Evolutionary conservation across 2,888 invertebrate genomes (phyloP), one percentile per base, ranked within the genome.

Genomic region (Ectemnius cavifrons): DNA sequence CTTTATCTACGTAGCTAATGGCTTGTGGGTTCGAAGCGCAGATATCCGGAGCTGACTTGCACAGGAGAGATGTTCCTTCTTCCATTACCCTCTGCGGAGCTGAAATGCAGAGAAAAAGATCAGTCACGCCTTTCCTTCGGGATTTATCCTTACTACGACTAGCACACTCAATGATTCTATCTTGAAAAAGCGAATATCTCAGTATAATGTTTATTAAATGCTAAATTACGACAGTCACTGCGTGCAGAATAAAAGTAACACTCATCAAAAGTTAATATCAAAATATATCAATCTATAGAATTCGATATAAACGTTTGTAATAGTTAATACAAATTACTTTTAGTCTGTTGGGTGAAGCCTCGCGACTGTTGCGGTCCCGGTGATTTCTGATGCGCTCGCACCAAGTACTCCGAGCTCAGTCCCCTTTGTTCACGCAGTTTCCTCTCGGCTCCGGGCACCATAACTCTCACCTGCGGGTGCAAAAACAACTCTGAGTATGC

Each of bases 391-490:
- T 90, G 90, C 4, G 89, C 84, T 71, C 90, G 84, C 61, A 92
- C 91, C 60, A 92, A 88, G 82, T 92, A 93, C 80, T 93, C 93
- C 56, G 91, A 92, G 75, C 92, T 92, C 47, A 92, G 85, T 5
- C 92, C 91, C 80, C 93, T 92, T 75, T 93, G 93, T 80, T 93
- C 93, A 6, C 92, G 91, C 16, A 93, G 89, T 83, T 93, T 92
- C 56, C 93, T 90, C 78, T 93, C 93, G 0, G 93, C 93, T 1
- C 93, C 93, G 0, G 93, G 93, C 5, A 93, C 93, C 92, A 93
- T 93, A 62, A 93, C 92, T 71, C 93, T 91, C n/a, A 93, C 93
- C 93, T 93, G 85, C 60, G 89, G 57, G 14, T 66, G 47, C 4
- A 37, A 52, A 28, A 20, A 11, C 14, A 57, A 63, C 28, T 46